Evolutionary conservation across 2,113 vertebrate genomes (phyloP).

Genomic region (Plecturocebus donacophilus): DNA sequence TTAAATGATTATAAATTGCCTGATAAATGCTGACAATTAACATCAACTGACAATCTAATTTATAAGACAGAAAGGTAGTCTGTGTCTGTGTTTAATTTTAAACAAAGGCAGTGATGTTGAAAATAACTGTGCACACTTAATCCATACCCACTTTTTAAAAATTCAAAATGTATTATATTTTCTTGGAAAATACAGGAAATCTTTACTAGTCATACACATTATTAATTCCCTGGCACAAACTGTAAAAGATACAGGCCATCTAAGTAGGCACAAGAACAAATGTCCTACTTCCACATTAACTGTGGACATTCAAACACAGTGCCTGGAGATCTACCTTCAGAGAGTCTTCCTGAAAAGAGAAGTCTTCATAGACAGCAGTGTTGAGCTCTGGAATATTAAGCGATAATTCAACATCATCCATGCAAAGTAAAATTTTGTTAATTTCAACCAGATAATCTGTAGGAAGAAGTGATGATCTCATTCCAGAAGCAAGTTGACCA

Average conservation of each 20-base stretch:
- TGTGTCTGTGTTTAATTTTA: not conserved
- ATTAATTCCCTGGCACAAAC: not conserved
- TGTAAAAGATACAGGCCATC: not conserved
- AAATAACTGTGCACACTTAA: not conserved
- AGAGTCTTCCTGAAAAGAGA: constrained; percentile 93
- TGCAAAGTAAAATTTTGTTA: constrained; percentile 92
- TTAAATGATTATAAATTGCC: not conserved
- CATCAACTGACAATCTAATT: not conserved
- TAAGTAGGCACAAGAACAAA: not conserved
- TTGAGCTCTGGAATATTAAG: constrained; percentile 93
- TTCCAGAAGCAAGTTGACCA: constrained; percentile 59
- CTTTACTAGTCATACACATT: not conserved
- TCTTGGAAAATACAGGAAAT: not conserved
- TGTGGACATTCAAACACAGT: not conserved
- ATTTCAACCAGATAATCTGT: constrained; percentile 93
- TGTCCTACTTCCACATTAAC: not conserved
- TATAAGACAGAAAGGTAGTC: not conserved
- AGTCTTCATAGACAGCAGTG: constrained; percentile 91
- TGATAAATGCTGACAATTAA: not conserved
- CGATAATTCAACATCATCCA: constrained; percentile 93
- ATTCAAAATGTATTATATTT: not conserved
- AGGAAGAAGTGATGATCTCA: constrained; percentile 80
- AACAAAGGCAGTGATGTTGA: not conserved
- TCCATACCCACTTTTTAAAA: not conserved
- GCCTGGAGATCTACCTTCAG: constrained; percentile 87